phyloP scores from a whole-genome alignment of 1,140 invertebrate genomes.

The Hylaeus anthracinus region DNA sequence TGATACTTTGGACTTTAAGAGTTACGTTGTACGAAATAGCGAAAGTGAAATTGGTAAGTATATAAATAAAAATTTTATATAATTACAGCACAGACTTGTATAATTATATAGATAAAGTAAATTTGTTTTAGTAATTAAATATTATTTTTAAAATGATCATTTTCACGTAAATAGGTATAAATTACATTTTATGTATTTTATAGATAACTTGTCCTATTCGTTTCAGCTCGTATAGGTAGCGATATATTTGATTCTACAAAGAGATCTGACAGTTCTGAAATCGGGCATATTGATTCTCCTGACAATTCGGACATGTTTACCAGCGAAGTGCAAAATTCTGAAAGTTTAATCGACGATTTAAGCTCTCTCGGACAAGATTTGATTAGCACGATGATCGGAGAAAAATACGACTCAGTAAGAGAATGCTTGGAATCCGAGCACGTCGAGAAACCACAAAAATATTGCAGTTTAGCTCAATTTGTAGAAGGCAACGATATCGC shows the following conservation, averaged over 20 bases:
- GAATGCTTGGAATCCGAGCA: slow-evolving; percentile 73
- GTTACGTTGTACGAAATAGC: slow-evolving; percentile 72
- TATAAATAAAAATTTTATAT: slow-evolving; percentile 17
- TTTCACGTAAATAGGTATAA: background rate
- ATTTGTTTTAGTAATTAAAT: too few species aligned
- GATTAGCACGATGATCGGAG: slow-evolving; percentile 83
- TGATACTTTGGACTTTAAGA: slow-evolving; percentile 72
- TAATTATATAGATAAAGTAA: background rate
- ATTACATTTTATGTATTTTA: slow-evolving; percentile 26
- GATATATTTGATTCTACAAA: slow-evolving; percentile 77
- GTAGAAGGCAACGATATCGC: slow-evolving; percentile 91
- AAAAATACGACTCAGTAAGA: slow-evolving; percentile 79
- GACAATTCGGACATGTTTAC: slow-evolving; percentile 87
- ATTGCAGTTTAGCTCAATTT: slow-evolving; percentile 88
- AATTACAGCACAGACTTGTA: background rate
- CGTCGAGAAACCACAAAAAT: slow-evolving; percentile 82
- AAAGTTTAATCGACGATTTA: slow-evolving; percentile 88
- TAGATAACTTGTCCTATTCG: slow-evolving; percentile 68
- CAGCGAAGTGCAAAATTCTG: slow-evolving; percentile 86
- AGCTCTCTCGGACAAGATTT: slow-evolving; percentile 87
- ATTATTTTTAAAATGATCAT: too few species aligned
- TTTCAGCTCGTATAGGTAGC: slow-evolving; percentile 75
- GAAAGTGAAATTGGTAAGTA: slow-evolving; percentile 77
- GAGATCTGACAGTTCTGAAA: slow-evolving; percentile 77
- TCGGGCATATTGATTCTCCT: slow-evolving; percentile 90